Conservation (phyloP, 2,888 invertebrate genomes). For the Drosophila atripex region DNA sequence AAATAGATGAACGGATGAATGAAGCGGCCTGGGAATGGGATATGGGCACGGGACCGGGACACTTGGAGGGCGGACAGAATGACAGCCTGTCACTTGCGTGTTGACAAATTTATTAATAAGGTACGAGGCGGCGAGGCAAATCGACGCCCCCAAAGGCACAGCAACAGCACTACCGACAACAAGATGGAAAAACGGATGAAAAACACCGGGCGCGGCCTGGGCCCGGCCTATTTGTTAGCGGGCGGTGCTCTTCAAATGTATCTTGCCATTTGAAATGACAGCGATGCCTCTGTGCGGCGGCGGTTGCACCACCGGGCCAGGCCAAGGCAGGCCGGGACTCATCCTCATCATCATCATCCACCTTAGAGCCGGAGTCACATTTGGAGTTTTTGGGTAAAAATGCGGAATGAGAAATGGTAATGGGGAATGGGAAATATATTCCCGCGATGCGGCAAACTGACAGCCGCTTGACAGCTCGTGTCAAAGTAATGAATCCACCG, state of each 20-base stretch:
- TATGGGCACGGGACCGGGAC: slow-evolving; percentile 6
- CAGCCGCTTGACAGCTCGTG: slow-evolving; percentile 82
- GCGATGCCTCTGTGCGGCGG: slow-evolving; percentile 37
- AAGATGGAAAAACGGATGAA: slow-evolving; percentile 25
- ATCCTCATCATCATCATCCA: slow-evolving; percentile 62
- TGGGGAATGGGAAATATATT: slow-evolving; percentile 51
- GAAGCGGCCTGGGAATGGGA: slow-evolving; percentile 17
- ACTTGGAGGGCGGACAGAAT: slow-evolving; percentile 43
- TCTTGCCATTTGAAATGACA: slow-evolving; percentile 72
- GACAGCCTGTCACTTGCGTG: slow-evolving; percentile 81
- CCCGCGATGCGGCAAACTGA: slow-evolving; percentile 76
- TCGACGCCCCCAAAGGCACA: slow-evolving; percentile 68
- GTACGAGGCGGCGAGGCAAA: slow-evolving; percentile 73
- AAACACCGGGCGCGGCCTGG: slow-evolving; percentile 65
- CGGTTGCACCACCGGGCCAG: slow-evolving; percentile 58
- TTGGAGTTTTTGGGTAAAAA: slow-evolving; percentile 11
- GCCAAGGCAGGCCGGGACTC: neutral
- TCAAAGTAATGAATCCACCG: slow-evolving; percentile 83
- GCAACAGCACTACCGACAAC: slow-evolving; percentile 3
- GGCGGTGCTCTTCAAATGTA: slow-evolving; percentile 77
- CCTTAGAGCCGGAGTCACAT: slow-evolving; percentile 43
- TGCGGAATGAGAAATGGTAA: neutral
- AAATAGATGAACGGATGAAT: slow-evolving; percentile 62
- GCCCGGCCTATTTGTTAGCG: slow-evolving; percentile 69
- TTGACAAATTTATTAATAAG: slow-evolving; percentile 83